Evolutionary conservation across 2,888 invertebrate species (phyloP).

Genomic region (Galerucella calmariensis): DNA sequence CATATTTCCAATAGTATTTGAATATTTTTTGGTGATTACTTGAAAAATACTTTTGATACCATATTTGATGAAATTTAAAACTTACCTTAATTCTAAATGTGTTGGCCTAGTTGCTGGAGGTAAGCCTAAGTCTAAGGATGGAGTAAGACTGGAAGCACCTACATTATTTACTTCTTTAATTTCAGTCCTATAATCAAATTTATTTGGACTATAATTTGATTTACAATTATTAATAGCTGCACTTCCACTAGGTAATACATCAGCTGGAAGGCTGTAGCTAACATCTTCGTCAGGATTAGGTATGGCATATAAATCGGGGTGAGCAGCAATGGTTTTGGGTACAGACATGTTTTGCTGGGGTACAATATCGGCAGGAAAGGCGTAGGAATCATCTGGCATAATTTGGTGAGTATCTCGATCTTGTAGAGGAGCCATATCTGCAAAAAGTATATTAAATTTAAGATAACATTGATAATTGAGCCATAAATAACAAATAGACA

Average conservation of each 20-base stretch:
- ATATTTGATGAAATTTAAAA: background rate
- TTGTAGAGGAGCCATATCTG: slow-evolving; percentile 6
- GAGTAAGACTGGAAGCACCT: slow-evolving; percentile 39
- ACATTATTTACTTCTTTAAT: slow-evolving; percentile 52
- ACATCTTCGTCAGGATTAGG: slow-evolving; percentile 60
- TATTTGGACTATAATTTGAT: slow-evolving; percentile 42
- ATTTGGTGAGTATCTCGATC: slow-evolving; percentile 55
- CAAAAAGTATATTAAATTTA: background rate
- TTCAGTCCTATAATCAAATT: slow-evolving; percentile 43
- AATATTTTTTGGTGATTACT: background rate
- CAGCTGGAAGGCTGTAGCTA: slow-evolving; percentile 64
- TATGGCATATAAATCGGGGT: slow-evolving; percentile 54
- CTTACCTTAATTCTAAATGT: slow-evolving; percentile 62
- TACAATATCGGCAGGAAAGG: slow-evolving; percentile 69
- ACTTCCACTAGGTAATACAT: slow-evolving; percentile 53
- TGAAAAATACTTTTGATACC: background rate
- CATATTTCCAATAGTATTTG: background rate
- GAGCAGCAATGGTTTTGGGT: slow-evolving; percentile 48
- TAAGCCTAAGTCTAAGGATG: slow-evolving; percentile 42
- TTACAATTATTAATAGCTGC: slow-evolving; percentile 36
- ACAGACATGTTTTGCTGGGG: slow-evolving; percentile 54
- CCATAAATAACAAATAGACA: no score
- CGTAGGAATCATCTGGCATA: slow-evolving; percentile 66
- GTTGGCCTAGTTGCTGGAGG: slow-evolving; percentile 58
- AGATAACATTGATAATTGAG: no score